Evolutionary conservation across 2,113 vertebrate species (phyloP), one percentile per base, ranked within the genome.

Genomic region (Nanorana parkeri): DNA sequence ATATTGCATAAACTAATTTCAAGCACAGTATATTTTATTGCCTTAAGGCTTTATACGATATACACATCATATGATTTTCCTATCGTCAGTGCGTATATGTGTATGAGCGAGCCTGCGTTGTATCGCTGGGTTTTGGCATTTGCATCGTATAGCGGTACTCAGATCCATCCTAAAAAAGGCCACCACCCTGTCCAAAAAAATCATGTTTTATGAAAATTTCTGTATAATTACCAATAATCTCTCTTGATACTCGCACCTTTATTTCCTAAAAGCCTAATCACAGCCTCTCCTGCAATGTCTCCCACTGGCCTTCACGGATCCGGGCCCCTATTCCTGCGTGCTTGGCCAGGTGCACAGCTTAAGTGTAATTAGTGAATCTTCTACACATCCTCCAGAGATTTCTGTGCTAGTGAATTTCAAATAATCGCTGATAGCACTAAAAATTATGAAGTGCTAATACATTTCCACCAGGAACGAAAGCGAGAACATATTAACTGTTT

Each of bases 381-480:
- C 80, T 6, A 28, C 69, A 23, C 28, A 19, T 73, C 80, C 80
- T 73, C 60, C 26, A 24, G 80, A 81, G 69, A 66, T n/a, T 74
- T 75, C 69, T 67, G 69, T 66, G 69, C 80, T 74, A 73, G 80
- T 74, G 80, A 81, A 69, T 65, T 75, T 81, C 71, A 81, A 81
- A 81, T 81, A 81, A 81, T 81, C 51, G 80, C 80, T 81, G 80
- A 81, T 81, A 81, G 69, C 61, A 81, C 69, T 72, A 81, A 81
- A 81, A 74, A 81, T 81, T 51, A 81, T 81, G 63, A 81, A 81
- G 80, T 72, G 80, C 68, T 74, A 73, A 74, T 81, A 64, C 51
- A 81, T 74, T 81, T 81, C 69, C 69, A 75, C 60, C 80, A 81
- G 80, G 61, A 81, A 61, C 65, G 20, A 55, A 65, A 66, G 51